Evolutionary conservation across 2,113 vertebrate genomes (phyloP), one percentile per base, ranked within the genome.

Genomic region (Microtus montanus): DNA sequence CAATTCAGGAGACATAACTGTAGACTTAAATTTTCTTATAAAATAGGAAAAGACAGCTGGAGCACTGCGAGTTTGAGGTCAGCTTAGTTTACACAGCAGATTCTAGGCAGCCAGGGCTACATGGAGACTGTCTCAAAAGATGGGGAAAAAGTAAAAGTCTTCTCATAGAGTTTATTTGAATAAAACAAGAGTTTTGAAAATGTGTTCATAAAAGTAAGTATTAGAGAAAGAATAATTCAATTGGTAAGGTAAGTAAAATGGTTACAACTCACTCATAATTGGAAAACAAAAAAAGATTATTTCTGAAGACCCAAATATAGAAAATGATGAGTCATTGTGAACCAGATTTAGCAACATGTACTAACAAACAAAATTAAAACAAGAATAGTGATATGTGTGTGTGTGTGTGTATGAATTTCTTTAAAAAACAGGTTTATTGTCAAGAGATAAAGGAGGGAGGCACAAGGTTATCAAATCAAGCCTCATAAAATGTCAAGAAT

Each of bases 171-270:
- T 20, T 33, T 11, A 79, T 1, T 33, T 78, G 71, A 92, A 87
- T 89, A 89, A 93, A 85, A 68, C 5, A 95, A 77, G n/a, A 13
- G 86, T 61, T 89, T 75, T 68, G n/a, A 77, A 95, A 87, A 92
- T 75, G 52, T 71, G 17, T n/a, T 78, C 35, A 90, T 52, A 83
- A 71, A 30, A 41, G 30, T 77, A 30, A 41, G 28, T 77, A 77
- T 49, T 77, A 70, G 68, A 35, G 5, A 47, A 30, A 49, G 44
- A 77, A 14, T 77, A 77, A 77, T 77, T 44, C 44, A 77, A 49
- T 49, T 6, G 7, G 14, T 13, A 77, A 30, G 26, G 15, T 30
- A 44, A 75, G 38, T 30, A 49, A 47, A 47, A 47, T 15, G 74
- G 44, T 17, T 77, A 24, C 26, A 49, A 49, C 28, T 49, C 44